Evolutionary conservation across 2,113 vertebrate species (phyloP).

Genomic region (Garra rufa): DNA sequence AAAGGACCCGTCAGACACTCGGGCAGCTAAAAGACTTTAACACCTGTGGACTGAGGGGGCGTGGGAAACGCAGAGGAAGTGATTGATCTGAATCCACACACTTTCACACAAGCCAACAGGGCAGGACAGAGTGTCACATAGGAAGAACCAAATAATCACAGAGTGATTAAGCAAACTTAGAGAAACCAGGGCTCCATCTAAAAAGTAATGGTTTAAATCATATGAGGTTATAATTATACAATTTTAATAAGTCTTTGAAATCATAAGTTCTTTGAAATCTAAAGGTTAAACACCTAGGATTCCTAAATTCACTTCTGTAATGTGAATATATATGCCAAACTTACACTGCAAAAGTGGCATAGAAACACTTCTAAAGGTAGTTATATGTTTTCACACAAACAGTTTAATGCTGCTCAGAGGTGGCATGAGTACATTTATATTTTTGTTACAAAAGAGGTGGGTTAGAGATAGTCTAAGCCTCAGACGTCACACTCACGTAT

Average conservation of each 20-base stretch:
- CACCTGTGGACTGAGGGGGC: slow-evolving; percentile 30
- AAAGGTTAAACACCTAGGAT: not conserved
- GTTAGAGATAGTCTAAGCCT: too few relatives aligned
- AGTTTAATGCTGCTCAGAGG: not conserved
- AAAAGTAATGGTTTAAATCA: not conserved
- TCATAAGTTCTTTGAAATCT: not conserved
- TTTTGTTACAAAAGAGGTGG: too few relatives aligned
- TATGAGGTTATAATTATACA: not conserved
- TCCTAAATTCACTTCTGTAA: not conserved
- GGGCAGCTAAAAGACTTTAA: slow-evolving; percentile 24
- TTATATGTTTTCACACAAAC: too few relatives aligned
- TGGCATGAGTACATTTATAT: not conserved
- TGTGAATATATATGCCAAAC: not conserved
- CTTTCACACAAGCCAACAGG: not conserved
- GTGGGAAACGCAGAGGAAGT: slow-evolving; percentile 25
- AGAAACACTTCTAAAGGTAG: not conserved
- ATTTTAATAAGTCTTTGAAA: not conserved
- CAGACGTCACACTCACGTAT: too few relatives aligned
- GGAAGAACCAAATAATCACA: not conserved
- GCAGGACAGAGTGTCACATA: not conserved
- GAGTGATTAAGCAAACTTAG: not conserved
- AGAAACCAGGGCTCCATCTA: not conserved
- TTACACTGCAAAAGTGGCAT: not conserved
- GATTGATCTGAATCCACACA: slow-evolving; percentile 20
- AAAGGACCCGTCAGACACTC: not conserved